Conservation (phyloP, 2,797 vertebrate species). For the Gymnoscopelus microlampas region DNA sequence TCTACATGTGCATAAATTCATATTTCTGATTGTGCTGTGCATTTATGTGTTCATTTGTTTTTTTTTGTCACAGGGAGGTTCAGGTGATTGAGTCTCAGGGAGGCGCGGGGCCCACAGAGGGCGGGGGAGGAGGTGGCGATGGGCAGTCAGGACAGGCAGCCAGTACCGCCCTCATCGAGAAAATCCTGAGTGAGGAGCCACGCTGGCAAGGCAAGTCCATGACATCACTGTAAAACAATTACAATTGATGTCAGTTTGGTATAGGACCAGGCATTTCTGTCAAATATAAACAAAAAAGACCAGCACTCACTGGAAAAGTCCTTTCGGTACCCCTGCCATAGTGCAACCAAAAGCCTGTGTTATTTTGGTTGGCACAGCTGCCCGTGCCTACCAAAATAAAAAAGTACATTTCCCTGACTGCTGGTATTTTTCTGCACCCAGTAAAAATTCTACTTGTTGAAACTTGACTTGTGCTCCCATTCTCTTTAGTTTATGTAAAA, state of each 20-base stretch:
- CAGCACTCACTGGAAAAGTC: too few species aligned
- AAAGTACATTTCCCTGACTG: too few species aligned
- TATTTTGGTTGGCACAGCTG: too few species aligned
- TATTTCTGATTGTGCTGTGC: background rate
- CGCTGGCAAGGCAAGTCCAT: constrained; percentile 92
- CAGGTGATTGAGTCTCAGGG: constrained; percentile 96
- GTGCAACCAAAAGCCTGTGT: too few species aligned
- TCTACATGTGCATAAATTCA: background rate
- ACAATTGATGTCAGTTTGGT: too few species aligned
- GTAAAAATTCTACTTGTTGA: too few species aligned
- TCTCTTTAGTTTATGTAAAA: background rate
- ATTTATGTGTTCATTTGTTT: constrained; percentile 1
- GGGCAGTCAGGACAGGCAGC: constrained; percentile 94
- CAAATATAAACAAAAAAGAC: too few species aligned
- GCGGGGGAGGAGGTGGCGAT: constrained; percentile 85
- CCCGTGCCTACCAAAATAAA: too few species aligned
- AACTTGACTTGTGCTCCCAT: background rate
- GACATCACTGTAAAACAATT: background rate
- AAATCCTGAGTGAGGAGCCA: constrained; percentile 95
- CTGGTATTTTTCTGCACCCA: too few species aligned
- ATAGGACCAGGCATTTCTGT: too few species aligned
- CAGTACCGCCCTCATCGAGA: constrained; percentile 98
- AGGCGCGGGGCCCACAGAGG: constrained; percentile 87
- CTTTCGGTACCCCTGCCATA: too few species aligned
- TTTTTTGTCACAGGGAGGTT: constrained; percentile 84